These are phyloP conservation scores for Catalaphyllia jardinei DNA, from an alignment of 64 coral and sea anemone species.

Conservation along the genomic window DNA sequence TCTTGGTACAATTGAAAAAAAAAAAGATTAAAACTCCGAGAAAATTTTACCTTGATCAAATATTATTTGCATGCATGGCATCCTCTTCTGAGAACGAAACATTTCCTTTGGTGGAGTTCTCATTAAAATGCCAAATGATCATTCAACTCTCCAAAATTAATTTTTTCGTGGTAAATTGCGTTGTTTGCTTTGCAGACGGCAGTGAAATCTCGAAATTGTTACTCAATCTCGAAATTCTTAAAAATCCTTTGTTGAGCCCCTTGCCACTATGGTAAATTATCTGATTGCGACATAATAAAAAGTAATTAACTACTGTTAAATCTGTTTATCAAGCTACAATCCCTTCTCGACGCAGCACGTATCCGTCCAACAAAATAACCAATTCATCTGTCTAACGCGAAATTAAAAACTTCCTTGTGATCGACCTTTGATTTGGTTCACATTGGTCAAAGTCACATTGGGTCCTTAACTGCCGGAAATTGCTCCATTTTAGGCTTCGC, in stretches of 20 bases:
- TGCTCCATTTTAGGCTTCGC: conserved; percentile 9
- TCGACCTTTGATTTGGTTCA: conserved; percentile 39
- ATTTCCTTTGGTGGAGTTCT: not conserved
- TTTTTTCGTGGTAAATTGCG: conserved; percentile 19
- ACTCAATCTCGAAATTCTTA: conserved; percentile 25
- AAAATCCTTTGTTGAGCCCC: conserved; percentile 46
- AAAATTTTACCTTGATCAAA: not conserved
- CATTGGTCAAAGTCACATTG: conserved; percentile 48
- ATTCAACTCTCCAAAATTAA: conserved; percentile 9
- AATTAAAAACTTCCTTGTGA: conserved; percentile 53
- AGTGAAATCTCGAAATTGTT: conserved; percentile 29
- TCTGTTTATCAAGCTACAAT: conserved; percentile 65
- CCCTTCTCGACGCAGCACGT: conserved; percentile 33
- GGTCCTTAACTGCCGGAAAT: conserved; percentile 58
- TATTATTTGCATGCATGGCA: not conserved
- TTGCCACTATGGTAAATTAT: conserved; percentile 46
- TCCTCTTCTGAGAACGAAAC: not conserved
- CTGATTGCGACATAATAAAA: conserved; percentile 52
- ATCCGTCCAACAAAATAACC: conserved; percentile 8
- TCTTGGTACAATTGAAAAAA: not conserved
- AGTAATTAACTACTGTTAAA: conserved; percentile 46
- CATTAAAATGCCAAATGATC: conserved; percentile 1
- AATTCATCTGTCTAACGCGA: conserved; percentile 17
- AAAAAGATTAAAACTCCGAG: not conserved
- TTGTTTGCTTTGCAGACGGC: conserved; percentile 45